These are phyloP conservation scores for Epirrhoe alternata DNA, from an alignment of 2,888 invertebrate genomes.

Conservation along the genomic window DNA sequence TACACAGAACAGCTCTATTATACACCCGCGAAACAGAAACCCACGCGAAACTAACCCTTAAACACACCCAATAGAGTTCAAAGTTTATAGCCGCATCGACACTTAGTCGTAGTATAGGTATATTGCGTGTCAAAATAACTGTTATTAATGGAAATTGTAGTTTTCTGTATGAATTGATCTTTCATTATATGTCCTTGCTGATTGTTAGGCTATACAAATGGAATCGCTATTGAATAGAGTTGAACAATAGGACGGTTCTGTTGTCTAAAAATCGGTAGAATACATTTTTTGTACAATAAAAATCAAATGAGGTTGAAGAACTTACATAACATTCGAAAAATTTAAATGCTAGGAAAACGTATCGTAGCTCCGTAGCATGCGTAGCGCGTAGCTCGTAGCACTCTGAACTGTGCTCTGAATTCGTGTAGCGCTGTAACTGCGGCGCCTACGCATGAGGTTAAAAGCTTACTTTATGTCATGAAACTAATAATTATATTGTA, in stretches of 20 bases:
- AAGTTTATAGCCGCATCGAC: conserved; percentile 32
- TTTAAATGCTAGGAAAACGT: conserved; percentile 2
- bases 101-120: conserved; percentile 48
- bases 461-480: conserved; percentile 6
- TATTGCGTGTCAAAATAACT: conserved; percentile 76
- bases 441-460: conserved; percentile 12
- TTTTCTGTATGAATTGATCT: conserved; percentile 67
- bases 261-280: conserved; percentile 26
- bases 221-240: conserved; percentile 39
- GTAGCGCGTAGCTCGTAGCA: conserved; percentile 31
- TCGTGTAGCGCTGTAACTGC: conserved; percentile 13
- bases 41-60: conserved; percentile 62
- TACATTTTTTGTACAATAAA: conserved; percentile 21
- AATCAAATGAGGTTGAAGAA: conserved; percentile 20
- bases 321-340: not conserved
- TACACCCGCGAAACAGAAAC: conserved; percentile 59
- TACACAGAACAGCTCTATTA: conserved; percentile 63
- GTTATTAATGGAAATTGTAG: conserved; percentile 70
- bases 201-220: conserved; percentile 45
- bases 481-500: no score
- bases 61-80: conserved; percentile 43
- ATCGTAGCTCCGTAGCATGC: conserved; percentile 22
- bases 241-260: conserved; percentile 35
- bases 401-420: conserved; percentile 5
- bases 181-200: conserved; percentile 60